A percentile compares a stretch with the other conserved stretches of the same genome.
phyloP scores from a whole-genome alignment of 2,113 vertebrate species.

The Cephalophus harveyi region DNA sequence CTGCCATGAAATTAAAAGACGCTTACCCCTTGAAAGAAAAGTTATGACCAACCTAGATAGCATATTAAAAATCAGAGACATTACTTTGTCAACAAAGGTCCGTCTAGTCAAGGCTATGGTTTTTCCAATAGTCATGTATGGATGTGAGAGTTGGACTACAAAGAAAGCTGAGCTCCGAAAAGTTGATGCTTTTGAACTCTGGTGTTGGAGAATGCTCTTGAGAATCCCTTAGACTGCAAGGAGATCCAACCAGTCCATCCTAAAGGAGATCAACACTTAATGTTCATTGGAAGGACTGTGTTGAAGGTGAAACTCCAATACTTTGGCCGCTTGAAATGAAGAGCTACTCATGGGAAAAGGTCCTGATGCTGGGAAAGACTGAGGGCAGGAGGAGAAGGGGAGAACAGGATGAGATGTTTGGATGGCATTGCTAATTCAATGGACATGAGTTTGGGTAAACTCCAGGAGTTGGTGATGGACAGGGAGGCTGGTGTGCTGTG shows the following conservation, averaged over 20 bases:
- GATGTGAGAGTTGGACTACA: background rate
- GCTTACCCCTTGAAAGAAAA: no score
- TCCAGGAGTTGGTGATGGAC: background rate
- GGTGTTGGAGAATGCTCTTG: background rate
- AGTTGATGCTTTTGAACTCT: background rate
- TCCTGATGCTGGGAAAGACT: background rate
- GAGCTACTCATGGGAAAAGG: background rate
- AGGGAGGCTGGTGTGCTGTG: background rate
- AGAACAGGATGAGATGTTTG: background rate
- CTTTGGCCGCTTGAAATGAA: background rate
- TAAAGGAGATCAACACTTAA: background rate
- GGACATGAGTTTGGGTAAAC: background rate
- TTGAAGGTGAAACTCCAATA: background rate
- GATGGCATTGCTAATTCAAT: background rate
- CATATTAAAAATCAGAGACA: no score
- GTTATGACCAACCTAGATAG: no score
- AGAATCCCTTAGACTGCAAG: background rate
- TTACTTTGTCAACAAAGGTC: no score
- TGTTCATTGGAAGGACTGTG: background rate
- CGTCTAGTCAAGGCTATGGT: background rate
- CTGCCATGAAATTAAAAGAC: no score
- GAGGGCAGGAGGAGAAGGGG: background rate
- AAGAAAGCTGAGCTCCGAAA: accelerated
- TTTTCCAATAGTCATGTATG: background rate
- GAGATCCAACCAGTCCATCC: background rate